A percentile compares a stretch with the other conserved stretches of the same genome.
Evolutionary conservation across 2,113 vertebrate species (phyloP).

Genomic region (Otocyon megalotis): DNA sequence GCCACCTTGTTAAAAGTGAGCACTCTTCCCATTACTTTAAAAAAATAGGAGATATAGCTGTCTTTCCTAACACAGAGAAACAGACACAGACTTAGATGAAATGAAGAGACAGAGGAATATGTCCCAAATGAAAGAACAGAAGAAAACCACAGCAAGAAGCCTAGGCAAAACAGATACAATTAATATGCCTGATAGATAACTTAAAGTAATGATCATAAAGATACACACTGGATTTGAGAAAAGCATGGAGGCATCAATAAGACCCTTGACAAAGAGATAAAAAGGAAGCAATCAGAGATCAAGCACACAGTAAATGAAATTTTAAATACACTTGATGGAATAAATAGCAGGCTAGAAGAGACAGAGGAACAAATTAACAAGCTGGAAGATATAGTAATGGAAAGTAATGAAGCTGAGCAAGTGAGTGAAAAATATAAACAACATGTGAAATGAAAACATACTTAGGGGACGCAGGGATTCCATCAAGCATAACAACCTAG

Average conservation of each 20-base stretch:
- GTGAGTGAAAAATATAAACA: neutral
- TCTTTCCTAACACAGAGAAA: neutral
- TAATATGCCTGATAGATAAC: neutral
- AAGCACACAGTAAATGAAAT: neutral
- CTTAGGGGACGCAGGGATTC: neutral
- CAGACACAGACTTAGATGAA: neutral
- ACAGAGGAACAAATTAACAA: neutral
- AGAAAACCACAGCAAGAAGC: neutral
- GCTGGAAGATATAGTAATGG: neutral
- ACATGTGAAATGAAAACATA: neutral
- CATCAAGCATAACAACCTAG: neutral
- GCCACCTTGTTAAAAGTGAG: neutral
- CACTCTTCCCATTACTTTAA: neutral
- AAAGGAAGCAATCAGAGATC: neutral
- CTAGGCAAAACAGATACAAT: neutral
- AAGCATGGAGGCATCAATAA: neutral
- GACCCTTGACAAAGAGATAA: neutral
- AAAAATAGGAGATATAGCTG: neutral
- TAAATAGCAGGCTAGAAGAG: neutral
- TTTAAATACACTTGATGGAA: neutral
- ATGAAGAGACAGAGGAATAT: neutral
- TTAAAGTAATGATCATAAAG: neutral
- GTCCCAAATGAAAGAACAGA: neutral
- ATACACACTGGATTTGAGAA: neutral
- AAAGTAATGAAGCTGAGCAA: neutral